Percentiles rank a stretch among this genome's conserved stretches.
Conservation (phyloP, 2,113 vertebrate species). For the Aythya baeri region DNA sequence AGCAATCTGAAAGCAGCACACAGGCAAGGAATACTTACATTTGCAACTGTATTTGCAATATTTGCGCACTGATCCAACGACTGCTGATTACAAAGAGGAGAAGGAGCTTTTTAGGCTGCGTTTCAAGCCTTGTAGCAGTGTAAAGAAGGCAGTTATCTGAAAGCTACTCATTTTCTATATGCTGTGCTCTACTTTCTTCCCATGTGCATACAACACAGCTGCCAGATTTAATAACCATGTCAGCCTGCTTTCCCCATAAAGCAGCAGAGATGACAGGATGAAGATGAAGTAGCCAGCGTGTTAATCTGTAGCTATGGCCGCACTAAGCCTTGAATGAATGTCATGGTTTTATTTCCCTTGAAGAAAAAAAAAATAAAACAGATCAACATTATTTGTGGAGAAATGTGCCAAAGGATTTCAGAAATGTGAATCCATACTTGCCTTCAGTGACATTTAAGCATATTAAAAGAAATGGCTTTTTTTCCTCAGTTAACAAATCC, state of each 20-base stretch:
- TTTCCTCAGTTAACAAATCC: background rate
- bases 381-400: background rate
- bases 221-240: conserved; percentile 75
- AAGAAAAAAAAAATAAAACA: background rate
- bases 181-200: conserved; percentile 59
- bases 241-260: conserved; percentile 57
- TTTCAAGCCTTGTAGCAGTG: conserved; percentile 40
- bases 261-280: conserved; percentile 62
- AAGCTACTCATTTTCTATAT: conserved; percentile 66
- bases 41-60: conserved; percentile 37
- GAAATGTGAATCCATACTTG: background rate
- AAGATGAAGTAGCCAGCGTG: background rate
- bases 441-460: background rate
- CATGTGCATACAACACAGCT: conserved; percentile 71
- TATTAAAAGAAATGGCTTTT: background rate
- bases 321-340: conserved; percentile 37
- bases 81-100: conserved; percentile 9
- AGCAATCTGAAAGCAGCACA: conserved; percentile 4
- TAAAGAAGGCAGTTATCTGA: conserved; percentile 44
- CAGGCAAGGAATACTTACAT: conserved; percentile 74
- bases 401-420: background rate
- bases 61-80: conserved; percentile 41
- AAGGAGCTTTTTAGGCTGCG: conserved; percentile 32
- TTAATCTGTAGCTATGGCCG: conserved; percentile 55
- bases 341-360: background rate